Conservation (phyloP, 2,888 invertebrate genomes). For the Drosophila fulvimacula region DNA sequence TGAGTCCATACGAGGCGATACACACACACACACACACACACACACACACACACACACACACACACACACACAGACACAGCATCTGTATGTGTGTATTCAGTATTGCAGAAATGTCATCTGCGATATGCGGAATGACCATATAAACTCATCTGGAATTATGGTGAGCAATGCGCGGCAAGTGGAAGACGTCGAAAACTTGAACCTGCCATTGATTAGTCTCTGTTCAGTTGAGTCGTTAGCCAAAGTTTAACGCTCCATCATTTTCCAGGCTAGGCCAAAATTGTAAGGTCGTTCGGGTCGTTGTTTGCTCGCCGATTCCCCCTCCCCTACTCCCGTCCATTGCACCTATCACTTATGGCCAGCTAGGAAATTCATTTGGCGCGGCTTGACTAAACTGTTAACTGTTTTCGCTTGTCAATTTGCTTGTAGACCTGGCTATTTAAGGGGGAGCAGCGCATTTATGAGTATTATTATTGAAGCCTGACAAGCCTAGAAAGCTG, state of each 20-base stretch:
- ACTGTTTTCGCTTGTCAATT: slow-evolving; percentile 53
- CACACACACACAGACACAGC: background rate
- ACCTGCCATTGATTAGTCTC: slow-evolving; percentile 35
- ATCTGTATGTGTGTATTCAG: background rate
- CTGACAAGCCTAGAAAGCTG: slow-evolving; percentile 69
- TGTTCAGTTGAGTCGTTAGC: slow-evolving; percentile 15
- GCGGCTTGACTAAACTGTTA: slow-evolving; percentile 43
- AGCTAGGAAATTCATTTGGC: slow-evolving; percentile 63
- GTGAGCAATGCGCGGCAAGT: slow-evolving; percentile 37
- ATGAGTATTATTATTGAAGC: slow-evolving; percentile 61
- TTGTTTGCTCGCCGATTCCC: slow-evolving; percentile 2
- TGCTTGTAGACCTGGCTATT: slow-evolving; percentile 33
- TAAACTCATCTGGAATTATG: slow-evolving; percentile 29
- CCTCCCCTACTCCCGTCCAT: slow-evolving; percentile 29
- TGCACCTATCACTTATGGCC: slow-evolving; percentile 58
- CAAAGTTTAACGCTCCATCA: slow-evolving; percentile 40
- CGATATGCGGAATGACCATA: slow-evolving; percentile 40
- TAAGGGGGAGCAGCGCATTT: slow-evolving; percentile 51
- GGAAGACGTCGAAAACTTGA: slow-evolving; percentile 32
- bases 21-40: slow-evolving; percentile 3
- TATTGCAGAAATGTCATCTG: slow-evolving; percentile 20
- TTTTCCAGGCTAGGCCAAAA: slow-evolving; percentile 57
- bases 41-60: slow-evolving; percentile 2
- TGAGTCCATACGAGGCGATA: slow-evolving; percentile 17
- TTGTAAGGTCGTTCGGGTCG: slow-evolving; percentile 56